Percentiles rank a stretch among this genome's conserved stretches.
These are phyloP conservation scores for Eurytemora carolleeae DNA, from an alignment of 1,140 invertebrate species.

Conservation along the genomic window DNA sequence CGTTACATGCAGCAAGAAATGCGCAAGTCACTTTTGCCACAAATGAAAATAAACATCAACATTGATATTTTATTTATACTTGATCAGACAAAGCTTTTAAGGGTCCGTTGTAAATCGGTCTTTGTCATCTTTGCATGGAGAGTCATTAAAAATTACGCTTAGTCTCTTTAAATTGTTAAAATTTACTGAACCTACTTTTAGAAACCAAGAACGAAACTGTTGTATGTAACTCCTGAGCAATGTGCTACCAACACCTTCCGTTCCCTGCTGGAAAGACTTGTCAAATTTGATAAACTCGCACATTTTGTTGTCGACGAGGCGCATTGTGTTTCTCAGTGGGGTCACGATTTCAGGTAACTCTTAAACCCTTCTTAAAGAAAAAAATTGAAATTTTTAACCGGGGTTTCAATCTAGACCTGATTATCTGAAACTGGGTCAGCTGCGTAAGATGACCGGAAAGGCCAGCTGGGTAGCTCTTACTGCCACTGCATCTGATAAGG, in stretches of 20 bases:
- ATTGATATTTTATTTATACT: no score
- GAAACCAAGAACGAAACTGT: conserved; percentile 47
- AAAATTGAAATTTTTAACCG: neutral
- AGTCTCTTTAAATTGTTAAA: no score
- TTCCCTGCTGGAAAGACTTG: conserved; percentile 25
- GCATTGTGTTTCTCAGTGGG: conserved; percentile 94
- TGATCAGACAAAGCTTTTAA: no score
- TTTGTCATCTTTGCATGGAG: no score
- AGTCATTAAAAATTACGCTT: no score
- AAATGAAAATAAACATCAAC: no score
- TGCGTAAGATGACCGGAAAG: conserved; percentile 43
- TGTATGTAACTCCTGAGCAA: conserved; percentile 84
- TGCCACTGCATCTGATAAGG: conserved; percentile 50
- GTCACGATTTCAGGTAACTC: conserved; percentile 58
- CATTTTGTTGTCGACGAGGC: conserved; percentile 76
- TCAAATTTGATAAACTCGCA: conserved; percentile 31
- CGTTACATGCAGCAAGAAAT: no score
- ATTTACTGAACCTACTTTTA: no score
- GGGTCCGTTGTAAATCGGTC: no score
- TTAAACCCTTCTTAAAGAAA: neutral
- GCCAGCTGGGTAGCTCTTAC: conserved; percentile 78
- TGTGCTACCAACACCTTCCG: conserved; percentile 11
- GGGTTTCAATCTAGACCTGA: conserved; percentile 38
- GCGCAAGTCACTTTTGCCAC: no score
- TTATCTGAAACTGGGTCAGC: conserved; percentile 61